Evolutionary conservation across 2,113 vertebrate genomes (phyloP).

Genomic region (Callionymus lyra): DNA sequence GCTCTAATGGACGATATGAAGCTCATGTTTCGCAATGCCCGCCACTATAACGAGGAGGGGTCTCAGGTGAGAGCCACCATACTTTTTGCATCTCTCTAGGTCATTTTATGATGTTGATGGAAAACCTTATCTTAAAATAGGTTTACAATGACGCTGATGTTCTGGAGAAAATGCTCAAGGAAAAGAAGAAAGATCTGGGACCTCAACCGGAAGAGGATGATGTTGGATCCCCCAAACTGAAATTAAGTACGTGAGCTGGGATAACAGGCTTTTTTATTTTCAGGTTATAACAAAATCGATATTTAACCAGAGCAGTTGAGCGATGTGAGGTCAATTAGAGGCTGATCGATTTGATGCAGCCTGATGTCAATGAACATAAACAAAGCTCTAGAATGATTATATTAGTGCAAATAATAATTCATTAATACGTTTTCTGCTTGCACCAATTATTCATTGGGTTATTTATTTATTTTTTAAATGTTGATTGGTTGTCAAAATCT

Average conservation of each 20-base stretch:
- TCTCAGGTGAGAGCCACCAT: slow-evolving; percentile 75
- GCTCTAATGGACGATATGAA: slow-evolving; percentile 89
- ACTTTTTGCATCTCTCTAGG: background rate
- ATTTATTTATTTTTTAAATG: no score
- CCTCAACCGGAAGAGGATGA: slow-evolving; percentile 84
- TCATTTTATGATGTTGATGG: background rate
- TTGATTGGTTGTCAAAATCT: no score
- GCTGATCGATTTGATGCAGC: no score
- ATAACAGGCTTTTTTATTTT: background rate
- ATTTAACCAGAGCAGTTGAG: no score
- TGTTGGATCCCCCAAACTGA: slow-evolving; percentile 89
- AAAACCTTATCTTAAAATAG: slow-evolving; percentile 41
- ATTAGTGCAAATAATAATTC: no score
- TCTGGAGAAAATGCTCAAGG: slow-evolving; percentile 91
- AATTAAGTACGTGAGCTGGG: slow-evolving; percentile 79
- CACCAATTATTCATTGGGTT: no score
- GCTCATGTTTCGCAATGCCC: slow-evolving; percentile 94
- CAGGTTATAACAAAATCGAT: background rate
- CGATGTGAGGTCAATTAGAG: no score
- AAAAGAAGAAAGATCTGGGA: slow-evolving; percentile 92
- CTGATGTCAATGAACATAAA: no score
- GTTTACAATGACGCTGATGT: slow-evolving; percentile 95
- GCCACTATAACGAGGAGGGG: slow-evolving; percentile 97
- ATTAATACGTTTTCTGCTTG: no score
- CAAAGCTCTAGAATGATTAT: no score